These are phyloP conservation scores for Oxytorus armatus DNA, from an alignment of 2,888 invertebrate species.

Conservation along the genomic window DNA sequence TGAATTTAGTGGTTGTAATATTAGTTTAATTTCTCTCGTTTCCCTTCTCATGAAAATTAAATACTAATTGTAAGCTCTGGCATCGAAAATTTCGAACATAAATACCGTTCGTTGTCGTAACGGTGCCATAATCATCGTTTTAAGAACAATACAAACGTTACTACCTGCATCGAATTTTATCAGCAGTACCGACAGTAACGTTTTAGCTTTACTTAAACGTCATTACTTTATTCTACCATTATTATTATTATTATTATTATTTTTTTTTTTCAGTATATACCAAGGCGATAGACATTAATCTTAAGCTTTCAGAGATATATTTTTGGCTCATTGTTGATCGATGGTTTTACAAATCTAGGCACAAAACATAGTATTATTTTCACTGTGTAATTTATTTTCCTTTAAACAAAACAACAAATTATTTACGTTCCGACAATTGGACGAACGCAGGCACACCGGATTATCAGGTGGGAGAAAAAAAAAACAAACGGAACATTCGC, in stretches of 20 bases:
- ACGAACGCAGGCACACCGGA: too few relatives aligned
- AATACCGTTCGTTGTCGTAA: conserved; percentile 52
- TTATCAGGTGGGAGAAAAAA: not conserved
- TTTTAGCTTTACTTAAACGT: conserved; percentile 48
- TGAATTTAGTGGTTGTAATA: conserved; percentile 9
- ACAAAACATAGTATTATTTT: conserved; percentile 75
- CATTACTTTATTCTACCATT: too few relatives aligned
- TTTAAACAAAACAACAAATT: conserved; percentile 16
- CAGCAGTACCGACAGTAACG: conserved; percentile 62
- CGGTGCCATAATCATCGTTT: not conserved
- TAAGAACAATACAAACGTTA: not conserved
- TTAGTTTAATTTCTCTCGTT: conserved; percentile 13
- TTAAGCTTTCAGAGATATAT: conserved; percentile 76
- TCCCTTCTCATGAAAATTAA: not conserved
- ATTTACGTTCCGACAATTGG: conserved; percentile 13
- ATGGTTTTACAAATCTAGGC: conserved; percentile 76
- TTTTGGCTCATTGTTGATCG: conserved; percentile 82
- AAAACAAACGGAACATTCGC: conserved; percentile 20
- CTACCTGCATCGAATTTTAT: conserved; percentile 63
- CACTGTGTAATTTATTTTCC: conserved; percentile 70
- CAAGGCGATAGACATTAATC: conserved; percentile 60
- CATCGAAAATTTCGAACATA: conserved; percentile 36
- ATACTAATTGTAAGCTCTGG: conserved; percentile 13
- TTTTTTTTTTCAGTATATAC: conserved; percentile 28
- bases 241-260: conserved; percentile 30